These are phyloP conservation scores for Epistrophe grossulariae DNA, from an alignment of 2,888 invertebrate genomes.

Conservation along the genomic window DNA sequence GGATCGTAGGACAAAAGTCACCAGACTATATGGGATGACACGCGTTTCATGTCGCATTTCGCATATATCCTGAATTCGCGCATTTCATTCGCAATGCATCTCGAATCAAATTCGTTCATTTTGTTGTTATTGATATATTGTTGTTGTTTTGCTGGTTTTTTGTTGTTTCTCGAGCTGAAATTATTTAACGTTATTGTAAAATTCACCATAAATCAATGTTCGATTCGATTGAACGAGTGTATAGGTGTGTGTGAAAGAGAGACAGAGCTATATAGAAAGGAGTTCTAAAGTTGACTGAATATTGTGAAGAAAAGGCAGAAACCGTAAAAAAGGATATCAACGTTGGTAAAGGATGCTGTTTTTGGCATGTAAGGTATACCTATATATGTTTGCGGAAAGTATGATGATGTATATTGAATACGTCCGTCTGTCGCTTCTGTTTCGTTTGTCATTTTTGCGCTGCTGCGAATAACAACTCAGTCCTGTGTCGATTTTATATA, in stretches of 20 bases:
- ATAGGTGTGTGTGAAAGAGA: background rate
- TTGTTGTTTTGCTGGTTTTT: background rate
- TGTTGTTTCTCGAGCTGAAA: constrained; percentile 54
- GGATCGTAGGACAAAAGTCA: constrained; percentile 41
- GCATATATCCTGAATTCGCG: constrained; percentile 64
- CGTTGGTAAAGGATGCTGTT: constrained; percentile 52
- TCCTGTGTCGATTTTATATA: constrained; percentile 14
- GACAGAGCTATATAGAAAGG: constrained; percentile 21
- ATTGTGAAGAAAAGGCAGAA: constrained; percentile 43
- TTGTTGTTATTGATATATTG: constrained; percentile 3
- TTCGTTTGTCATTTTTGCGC: constrained; percentile 44
- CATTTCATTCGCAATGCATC: constrained; percentile 66
- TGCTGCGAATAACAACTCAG: constrained; percentile 17
- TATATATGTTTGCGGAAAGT: constrained; percentile 52
- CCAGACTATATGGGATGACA: constrained; percentile 48
- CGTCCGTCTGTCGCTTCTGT: constrained; percentile 44
- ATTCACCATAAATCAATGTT: constrained; percentile 74
- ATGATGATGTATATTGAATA: constrained; percentile 47
- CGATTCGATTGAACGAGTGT: constrained; percentile 58
- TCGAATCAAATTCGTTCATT: constrained; percentile 55
- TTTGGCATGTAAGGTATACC: constrained; percentile 7
- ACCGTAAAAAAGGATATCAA: constrained; percentile 61
- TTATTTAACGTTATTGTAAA: constrained; percentile 75
- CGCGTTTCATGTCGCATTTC: constrained; percentile 56
- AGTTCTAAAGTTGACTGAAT: constrained; percentile 48